phyloP scores from a whole-genome alignment of 2,888 invertebrate species.

The Oscheius sp. region DNA sequence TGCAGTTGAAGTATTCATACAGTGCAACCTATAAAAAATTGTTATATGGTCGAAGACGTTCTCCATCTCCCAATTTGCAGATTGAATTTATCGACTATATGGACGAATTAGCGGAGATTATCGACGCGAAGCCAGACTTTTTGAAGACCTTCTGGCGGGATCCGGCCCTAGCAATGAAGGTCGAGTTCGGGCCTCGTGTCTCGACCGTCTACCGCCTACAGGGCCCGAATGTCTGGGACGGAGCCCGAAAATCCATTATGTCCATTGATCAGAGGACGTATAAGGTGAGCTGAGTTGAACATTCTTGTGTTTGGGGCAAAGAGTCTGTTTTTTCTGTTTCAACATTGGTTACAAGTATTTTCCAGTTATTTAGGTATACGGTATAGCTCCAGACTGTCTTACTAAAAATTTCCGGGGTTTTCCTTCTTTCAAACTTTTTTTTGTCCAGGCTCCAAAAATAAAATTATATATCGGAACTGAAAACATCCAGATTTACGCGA shows the following conservation, averaged over 20 bases:
- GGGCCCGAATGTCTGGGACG: slow-evolving; percentile 75
- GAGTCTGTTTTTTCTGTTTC: too few relatives aligned
- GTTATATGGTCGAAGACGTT: not conserved
- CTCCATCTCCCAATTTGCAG: slow-evolving; percentile 52
- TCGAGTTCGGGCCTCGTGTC: slow-evolving; percentile 52
- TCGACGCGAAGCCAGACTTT: slow-evolving; percentile 74
- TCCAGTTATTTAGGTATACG: too few relatives aligned
- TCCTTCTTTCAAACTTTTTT: too few relatives aligned
- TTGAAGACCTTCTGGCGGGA: slow-evolving; percentile 63
- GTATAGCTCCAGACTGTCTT: too few relatives aligned
- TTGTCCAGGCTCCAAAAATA: too few relatives aligned
- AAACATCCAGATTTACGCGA: too few relatives aligned
- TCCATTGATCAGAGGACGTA: slow-evolving; percentile 20
- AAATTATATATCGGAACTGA: too few relatives aligned
- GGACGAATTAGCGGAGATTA: slow-evolving; percentile 75
- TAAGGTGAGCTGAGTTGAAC: not conserved
- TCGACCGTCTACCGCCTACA: slow-evolving; percentile 50
- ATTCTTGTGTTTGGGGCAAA: too few relatives aligned
- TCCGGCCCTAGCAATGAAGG: slow-evolving; percentile 38
- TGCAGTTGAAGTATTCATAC: too few relatives aligned
- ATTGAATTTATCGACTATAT: slow-evolving; percentile 74
- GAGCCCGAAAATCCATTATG: slow-evolving; percentile 70
- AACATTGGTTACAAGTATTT: too few relatives aligned
- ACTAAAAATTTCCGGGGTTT: too few relatives aligned
- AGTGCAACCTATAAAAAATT: too few relatives aligned